phyloP scores from a whole-genome alignment of 2,888 invertebrate genomes.

The Sericinus montela region DNA sequence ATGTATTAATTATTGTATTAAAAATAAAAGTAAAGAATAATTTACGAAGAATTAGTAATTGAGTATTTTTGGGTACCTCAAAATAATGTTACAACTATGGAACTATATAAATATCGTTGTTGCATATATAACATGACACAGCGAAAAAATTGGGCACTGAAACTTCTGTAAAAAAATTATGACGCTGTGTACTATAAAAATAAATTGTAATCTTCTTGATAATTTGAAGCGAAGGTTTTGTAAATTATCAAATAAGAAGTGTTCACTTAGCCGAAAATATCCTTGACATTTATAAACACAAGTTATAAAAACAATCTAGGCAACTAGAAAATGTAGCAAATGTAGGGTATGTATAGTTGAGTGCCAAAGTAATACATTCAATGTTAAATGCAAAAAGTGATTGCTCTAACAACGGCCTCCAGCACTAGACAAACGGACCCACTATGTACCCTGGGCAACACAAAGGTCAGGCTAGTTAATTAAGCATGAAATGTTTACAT shows the following conservation, averaged over 20 bases:
- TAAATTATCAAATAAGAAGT: too few species aligned
- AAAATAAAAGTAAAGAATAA: too few species aligned
- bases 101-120: not conserved
- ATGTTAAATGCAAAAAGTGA: slow-evolving; percentile 15
- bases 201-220: not conserved
- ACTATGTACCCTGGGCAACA: slow-evolving; percentile 11
- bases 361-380: not conserved
- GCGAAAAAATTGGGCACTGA: not conserved
- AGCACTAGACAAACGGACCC: slow-evolving; percentile 10
- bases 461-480: slow-evolving; percentile 8
- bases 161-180: not conserved
- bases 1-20: too few species aligned
- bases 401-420: slow-evolving; percentile 11
- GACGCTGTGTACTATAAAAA: not conserved
- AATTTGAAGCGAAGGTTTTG: too few species aligned
- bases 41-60: too few species aligned
- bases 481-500: not conserved
- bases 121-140: slow-evolving; percentile 1
- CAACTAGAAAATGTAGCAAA: slow-evolving; percentile 2
- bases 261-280: too few species aligned
- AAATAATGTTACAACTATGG: slow-evolving; percentile 3
- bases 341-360: not conserved
- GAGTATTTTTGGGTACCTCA: slow-evolving; percentile 1
- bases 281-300: slow-evolving; percentile 10
- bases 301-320: not conserved